Evolutionary conservation across 2,797 vertebrate species (phyloP).

Genomic region (Catamblyrhynchus diadema): DNA sequence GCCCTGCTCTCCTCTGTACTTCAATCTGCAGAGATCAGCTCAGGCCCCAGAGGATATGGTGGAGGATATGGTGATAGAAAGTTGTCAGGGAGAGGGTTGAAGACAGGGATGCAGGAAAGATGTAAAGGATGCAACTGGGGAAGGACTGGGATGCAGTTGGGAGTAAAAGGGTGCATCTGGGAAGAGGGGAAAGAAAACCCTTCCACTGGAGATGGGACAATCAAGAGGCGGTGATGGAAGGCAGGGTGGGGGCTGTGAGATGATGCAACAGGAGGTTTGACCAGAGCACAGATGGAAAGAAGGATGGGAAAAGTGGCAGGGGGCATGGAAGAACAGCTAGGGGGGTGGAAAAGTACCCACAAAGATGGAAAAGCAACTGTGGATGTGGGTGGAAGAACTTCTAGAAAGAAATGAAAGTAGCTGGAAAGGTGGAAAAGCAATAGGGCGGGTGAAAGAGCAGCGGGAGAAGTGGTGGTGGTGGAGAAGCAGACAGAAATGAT

Average conservation of each 20-base stretch:
- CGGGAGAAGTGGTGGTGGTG: neutral
- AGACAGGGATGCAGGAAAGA: neutral
- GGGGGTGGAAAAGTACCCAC: neutral
- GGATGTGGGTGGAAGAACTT: neutral
- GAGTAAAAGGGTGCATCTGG: neutral
- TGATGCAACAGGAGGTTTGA: constrained; percentile 39
- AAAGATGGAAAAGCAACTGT: neutral
- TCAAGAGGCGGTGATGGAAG: neutral
- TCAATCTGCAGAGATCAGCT: neutral
- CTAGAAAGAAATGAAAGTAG: neutral
- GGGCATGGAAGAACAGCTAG: neutral
- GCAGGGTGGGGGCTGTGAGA: neutral
- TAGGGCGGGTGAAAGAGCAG: neutral
- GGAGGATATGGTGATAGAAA: neutral
- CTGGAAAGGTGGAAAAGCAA: neutral
- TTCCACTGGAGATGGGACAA: neutral
- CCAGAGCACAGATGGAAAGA: neutral
- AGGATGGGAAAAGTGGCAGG: neutral
- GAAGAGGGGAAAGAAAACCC: neutral
- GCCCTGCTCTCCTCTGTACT: neutral
- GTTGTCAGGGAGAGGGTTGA: neutral
- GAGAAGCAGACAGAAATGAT: neutral
- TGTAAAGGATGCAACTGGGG: neutral
- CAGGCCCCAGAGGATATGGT: neutral
- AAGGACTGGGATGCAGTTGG: neutral